Conservation (phyloP, 2,797 vertebrate genomes). For the Limnodromus scolopaceus region DNA sequence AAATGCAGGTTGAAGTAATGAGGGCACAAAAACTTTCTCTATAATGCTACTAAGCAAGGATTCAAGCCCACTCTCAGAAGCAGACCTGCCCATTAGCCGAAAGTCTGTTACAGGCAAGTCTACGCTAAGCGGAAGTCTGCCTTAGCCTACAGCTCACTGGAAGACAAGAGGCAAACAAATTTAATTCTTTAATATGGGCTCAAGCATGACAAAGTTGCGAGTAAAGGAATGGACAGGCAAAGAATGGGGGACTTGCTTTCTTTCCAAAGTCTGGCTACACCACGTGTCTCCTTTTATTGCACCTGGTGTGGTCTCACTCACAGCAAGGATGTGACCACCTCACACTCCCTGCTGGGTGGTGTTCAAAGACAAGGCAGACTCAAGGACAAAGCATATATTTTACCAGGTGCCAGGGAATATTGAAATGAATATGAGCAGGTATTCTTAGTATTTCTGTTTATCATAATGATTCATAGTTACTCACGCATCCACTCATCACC, state of each 20-base stretch:
- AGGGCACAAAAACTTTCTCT: not conserved
- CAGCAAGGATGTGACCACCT: not conserved
- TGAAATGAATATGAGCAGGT: slow-evolving; percentile 48
- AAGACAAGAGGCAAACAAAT: not conserved
- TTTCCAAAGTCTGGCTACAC: not conserved
- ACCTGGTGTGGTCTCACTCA: accelerated
- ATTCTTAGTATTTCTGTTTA: slow-evolving; percentile 70
- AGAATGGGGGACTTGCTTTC: not conserved
- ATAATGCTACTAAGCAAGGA: not conserved
- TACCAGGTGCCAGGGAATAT: slow-evolving; percentile 15
- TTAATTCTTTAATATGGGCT: not conserved
- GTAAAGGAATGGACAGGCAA: not conserved
- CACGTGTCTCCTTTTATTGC: not conserved
- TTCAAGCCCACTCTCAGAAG: not conserved
- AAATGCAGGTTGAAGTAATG: not conserved
- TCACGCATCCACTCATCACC: slow-evolving; percentile 66
- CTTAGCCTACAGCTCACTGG: not conserved
- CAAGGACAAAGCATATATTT: not conserved
- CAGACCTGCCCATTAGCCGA: not conserved
- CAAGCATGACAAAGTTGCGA: not conserved
- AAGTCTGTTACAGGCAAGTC: not conserved
- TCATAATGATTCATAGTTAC: slow-evolving; percentile 69
- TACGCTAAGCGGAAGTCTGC: not conserved
- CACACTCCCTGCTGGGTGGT: not conserved
- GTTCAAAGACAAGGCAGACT: not conserved